phyloP scores from a whole-genome alignment of 2,113 vertebrate genomes.

The Panurus biarmicus region DNA sequence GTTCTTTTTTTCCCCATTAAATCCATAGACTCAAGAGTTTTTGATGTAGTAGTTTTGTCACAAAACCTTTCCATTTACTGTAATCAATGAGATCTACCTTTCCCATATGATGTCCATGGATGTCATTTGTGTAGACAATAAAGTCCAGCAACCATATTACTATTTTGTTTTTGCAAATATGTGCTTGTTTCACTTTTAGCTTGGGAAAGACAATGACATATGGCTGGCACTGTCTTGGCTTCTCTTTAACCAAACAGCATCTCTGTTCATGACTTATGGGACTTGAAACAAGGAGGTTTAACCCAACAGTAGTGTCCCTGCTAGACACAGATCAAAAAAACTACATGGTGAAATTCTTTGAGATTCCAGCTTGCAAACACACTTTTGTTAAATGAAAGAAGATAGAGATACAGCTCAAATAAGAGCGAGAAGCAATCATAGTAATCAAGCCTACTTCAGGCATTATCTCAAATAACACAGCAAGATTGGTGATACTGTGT shows the following conservation, averaged over 20 bases:
- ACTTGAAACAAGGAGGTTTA: not conserved
- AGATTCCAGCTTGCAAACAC: not conserved
- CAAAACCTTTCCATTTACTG: not conserved
- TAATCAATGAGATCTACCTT: not conserved
- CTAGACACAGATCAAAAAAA: not conserved
- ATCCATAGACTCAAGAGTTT: constrained; percentile 53
- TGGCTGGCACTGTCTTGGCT: not conserved
- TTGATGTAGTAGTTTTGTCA: constrained; percentile 8
- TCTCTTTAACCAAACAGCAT: not conserved
- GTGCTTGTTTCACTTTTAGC: not conserved
- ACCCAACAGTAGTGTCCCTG: not conserved
- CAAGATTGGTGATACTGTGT: not conserved
- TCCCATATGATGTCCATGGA: not conserved
- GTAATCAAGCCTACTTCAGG: not conserved
- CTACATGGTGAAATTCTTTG: not conserved
- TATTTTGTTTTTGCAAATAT: not conserved
- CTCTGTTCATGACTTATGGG: not conserved
- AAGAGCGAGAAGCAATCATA: not conserved
- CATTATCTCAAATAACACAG: not conserved
- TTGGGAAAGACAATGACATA: not conserved
- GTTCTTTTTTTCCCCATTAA: not conserved
- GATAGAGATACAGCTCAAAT: not conserved
- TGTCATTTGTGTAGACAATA: not conserved
- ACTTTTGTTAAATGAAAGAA: not conserved
- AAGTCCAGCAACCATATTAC: not conserved